A percentile compares a stretch with the other conserved stretches of the same genome.
Conservation (phyloP, 2,888 invertebrate species). For the Atherix ibis region DNA sequence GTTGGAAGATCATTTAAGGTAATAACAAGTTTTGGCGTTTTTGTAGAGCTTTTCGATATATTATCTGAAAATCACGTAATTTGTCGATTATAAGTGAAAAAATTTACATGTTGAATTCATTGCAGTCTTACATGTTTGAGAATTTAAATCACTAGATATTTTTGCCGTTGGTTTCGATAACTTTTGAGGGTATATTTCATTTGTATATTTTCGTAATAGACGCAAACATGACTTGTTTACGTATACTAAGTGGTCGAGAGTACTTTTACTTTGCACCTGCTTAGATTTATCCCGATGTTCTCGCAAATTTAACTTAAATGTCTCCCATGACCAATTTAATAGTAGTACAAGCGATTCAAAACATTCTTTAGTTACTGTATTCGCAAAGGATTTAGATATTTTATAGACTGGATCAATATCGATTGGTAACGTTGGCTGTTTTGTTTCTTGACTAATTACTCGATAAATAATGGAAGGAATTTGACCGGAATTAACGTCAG, state of each 20-base stretch:
- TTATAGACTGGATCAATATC: slow-evolving; percentile 66
- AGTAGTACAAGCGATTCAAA: slow-evolving; percentile 71
- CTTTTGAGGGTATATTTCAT: slow-evolving; percentile 77
- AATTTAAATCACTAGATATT: slow-evolving; percentile 19
- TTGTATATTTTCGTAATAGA: slow-evolving; percentile 69
- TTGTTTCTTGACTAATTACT: slow-evolving; percentile 50
- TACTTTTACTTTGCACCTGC: slow-evolving; percentile 41
- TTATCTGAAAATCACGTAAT: slow-evolving; percentile 7
- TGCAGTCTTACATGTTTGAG: slow-evolving; percentile 7
- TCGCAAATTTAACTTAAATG: slow-evolving; percentile 56
- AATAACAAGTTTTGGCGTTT: slow-evolving; percentile 14
- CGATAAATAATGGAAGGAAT: slow-evolving; percentile 73
- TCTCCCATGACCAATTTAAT: slow-evolving; percentile 86
- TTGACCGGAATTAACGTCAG: slow-evolving; percentile 95
- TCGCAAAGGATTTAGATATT: slow-evolving; percentile 71
- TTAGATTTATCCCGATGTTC: slow-evolving; percentile 35
- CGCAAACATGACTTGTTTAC: slow-evolving; percentile 71
- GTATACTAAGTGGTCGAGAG: slow-evolving; percentile 72
- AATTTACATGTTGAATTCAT: neutral
- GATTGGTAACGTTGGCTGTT: slow-evolving; percentile 33
- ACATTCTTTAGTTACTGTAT: slow-evolving; percentile 70
- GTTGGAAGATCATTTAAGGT: slow-evolving; percentile 13
- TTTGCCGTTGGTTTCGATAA: slow-evolving; percentile 17
- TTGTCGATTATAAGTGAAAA: neutral
- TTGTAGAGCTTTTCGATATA: slow-evolving; percentile 10